Conservation (phyloP, 2,113 vertebrate genomes). For the Pangasianodon gigas region DNA sequence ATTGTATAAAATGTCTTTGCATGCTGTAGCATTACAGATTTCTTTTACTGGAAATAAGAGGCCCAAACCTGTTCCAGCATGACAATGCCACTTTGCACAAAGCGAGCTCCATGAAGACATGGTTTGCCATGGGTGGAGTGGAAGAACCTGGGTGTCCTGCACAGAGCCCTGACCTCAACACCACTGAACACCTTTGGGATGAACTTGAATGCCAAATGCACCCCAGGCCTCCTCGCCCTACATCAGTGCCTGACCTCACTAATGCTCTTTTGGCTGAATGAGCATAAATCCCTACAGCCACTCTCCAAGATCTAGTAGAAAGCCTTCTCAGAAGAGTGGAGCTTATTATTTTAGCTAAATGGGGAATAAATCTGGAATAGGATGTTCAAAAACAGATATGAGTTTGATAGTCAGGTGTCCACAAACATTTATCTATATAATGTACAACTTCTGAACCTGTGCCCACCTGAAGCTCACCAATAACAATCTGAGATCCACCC, state of each 20-base stretch:
- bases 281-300: not conserved
- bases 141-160: not conserved
- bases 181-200: not conserved
- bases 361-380: not conserved
- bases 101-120: not conserved
- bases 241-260: not conserved
- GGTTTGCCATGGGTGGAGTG: not conserved
- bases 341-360: not conserved
- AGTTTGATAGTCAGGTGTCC: not conserved
- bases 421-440: not conserved
- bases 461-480: not conserved
- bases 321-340: not conserved
- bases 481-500: not conserved
- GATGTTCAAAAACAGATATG: not conserved
- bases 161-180: not conserved
- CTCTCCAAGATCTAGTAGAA: not conserved
- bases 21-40: not conserved
- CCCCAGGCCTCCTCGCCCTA: not conserved
- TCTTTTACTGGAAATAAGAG: not conserved
- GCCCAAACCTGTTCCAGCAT: not conserved
- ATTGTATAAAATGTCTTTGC: not conserved
- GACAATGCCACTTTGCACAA: not conserved
- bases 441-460: not conserved
- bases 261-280: not conserved
- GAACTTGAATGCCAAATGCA: not conserved